Evolutionary conservation across 2,888 invertebrate species (phyloP), one percentile per base, ranked within the genome.

Genomic region (Cryptosula pallasiana): DNA sequence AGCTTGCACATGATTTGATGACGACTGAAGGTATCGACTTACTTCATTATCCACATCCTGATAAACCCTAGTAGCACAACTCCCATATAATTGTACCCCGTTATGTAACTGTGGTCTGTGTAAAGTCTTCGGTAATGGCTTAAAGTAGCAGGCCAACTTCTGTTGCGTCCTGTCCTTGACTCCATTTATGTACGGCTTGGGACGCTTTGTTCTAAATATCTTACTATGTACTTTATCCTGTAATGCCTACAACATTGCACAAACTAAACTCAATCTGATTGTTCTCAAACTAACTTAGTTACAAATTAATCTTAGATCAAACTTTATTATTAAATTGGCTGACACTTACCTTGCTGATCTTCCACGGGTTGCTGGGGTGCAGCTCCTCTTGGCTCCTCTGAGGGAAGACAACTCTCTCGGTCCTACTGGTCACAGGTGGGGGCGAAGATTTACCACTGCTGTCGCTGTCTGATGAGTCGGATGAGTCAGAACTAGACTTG

Each of bases 191-290:
- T 71, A 75, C 5, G 57, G 69, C 9, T 55, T 71, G 34, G 73
- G 55, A 70, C 75, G 73, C 29, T 76, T 75, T 13, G 70, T 72
- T 70, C 74, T 76, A 9, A 78, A 70, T 25, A 79, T 71, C 35
- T 76, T 75, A 69, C 73, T 74, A 57, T 78, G 77, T n/a, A 79
- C 75, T 69, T 76, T 77, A 20, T 77, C 75, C 25, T 54, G 70
- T 9, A 70, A 29, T 9, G 70, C 70, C 70, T 70, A 36, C 9
- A 63, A 55, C 5, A 5, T n/a, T n/a, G n/a, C n/a, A n/a, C n/a
- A n/a, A n/a, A n/a, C n/a, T n/a, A n/a, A n/a, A n/a, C n/a, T n/a
- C n/a, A n/a, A n/a, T n/a, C n/a, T n/a, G n/a, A n/a, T n/a, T n/a
- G n/a, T n/a, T n/a, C n/a, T n/a, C n/a, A n/a, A n/a, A n/a, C n/a